phyloP scores from a whole-genome alignment of 2,888 invertebrate genomes.

The Platycheirus rosarum region DNA sequence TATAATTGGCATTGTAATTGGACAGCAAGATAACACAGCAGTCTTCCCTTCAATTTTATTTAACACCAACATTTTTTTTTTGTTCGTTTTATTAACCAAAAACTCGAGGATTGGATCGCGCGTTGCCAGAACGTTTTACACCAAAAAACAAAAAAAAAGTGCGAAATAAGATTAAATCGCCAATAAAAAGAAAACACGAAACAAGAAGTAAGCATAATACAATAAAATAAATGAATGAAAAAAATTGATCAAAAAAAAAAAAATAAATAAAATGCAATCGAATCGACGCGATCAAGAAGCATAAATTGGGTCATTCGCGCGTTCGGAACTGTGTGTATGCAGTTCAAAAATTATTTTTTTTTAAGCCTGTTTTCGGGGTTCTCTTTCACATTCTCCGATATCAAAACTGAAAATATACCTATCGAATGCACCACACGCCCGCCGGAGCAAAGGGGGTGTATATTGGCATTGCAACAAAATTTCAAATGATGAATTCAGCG shows the following conservation, averaged over 20 bases:
- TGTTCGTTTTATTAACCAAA: constrained; percentile 25
- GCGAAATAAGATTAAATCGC: constrained; percentile 74
- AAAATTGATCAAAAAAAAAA: constrained; percentile 38
- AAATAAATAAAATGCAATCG: constrained; percentile 58
- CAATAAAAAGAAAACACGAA: constrained; percentile 66
- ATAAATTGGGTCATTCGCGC: constrained; percentile 73
- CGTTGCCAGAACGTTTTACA: constrained; percentile 12
- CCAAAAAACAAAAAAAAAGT: constrained; percentile 38
- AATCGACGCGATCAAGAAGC: constrained; percentile 68
- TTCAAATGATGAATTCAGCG: constrained; percentile 53
- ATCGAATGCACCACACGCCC: constrained; percentile 21
- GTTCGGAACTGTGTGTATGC: constrained; percentile 70
- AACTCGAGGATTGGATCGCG: constrained; percentile 12
- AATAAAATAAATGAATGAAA: constrained; percentile 31
- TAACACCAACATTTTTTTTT: constrained; percentile 29
- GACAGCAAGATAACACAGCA: constrained; percentile 54
- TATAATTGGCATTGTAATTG: constrained; percentile 73
- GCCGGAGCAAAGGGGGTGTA: constrained; percentile 28
- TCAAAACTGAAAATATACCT: too few species aligned
- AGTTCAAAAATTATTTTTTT: constrained; percentile 28
- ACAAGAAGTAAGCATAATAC: constrained; percentile 51
- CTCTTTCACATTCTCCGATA: constrained; percentile 65
- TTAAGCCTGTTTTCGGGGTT: not conserved
- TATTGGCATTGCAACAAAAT: constrained; percentile 16
- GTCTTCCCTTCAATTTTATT: constrained; percentile 45